These are phyloP conservation scores for Chamaetylas fuelleborni DNA, from an alignment of 2,113 vertebrate species.

Conservation along the genomic window DNA sequence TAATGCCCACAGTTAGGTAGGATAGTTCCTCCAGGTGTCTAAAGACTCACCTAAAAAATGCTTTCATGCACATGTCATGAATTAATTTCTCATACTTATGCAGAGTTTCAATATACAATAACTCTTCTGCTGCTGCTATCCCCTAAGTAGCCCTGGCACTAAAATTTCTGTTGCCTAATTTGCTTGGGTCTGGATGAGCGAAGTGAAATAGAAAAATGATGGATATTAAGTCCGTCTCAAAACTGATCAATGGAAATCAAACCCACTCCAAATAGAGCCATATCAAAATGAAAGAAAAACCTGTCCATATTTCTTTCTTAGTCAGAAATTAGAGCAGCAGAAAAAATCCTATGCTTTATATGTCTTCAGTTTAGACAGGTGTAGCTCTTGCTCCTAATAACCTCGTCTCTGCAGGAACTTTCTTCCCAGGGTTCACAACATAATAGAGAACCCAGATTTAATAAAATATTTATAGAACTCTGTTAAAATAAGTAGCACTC, in stretches of 20 bases:
- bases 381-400: background rate
- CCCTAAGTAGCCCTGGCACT: background rate
- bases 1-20: background rate
- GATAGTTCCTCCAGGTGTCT: background rate
- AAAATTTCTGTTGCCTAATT: background rate
- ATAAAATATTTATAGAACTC: slow-evolving; percentile 1
- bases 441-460: background rate
- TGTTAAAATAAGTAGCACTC: background rate
- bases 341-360: background rate
- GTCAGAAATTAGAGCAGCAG: background rate
- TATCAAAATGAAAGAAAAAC: background rate
- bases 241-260: background rate
- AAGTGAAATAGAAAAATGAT: background rate
- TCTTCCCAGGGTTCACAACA: background rate
- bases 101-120: background rate
- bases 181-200: background rate
- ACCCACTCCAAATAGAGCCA: background rate
- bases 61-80: background rate
- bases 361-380: background rate
- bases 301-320: background rate
- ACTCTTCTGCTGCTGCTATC: background rate
- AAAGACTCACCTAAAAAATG: background rate
- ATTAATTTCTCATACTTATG: background rate
- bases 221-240: background rate
- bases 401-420: background rate